Conservation (phyloP, 2,113 vertebrate genomes). For the Tachuris rubrigastra region DNA sequence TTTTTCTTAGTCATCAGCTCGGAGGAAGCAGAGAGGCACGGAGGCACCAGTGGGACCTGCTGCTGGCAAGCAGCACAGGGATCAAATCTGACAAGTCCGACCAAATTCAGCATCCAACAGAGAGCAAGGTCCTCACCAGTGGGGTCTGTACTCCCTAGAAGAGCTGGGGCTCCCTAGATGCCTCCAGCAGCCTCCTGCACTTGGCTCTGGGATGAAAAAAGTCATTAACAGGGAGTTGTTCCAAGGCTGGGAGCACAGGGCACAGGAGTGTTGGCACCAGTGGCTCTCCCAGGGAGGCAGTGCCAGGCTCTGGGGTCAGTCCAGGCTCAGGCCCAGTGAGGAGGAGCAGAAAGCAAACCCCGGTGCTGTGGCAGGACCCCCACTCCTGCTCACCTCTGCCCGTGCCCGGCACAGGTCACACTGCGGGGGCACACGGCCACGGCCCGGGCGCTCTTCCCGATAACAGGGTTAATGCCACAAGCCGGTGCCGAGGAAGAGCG, state of each 20-base stretch:
- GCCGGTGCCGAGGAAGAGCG: not conserved
- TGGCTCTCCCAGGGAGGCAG: rapidly evolving
- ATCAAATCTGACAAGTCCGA: not conserved
- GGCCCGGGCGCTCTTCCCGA: rapidly evolving
- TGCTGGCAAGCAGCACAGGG: rapidly evolving
- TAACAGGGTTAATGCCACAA: not conserved
- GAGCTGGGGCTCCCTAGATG: not conserved
- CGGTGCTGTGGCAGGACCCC: rapidly evolving
- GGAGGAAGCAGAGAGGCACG: not conserved
- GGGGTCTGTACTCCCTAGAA: rapidly evolving
- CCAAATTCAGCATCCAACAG: not conserved
- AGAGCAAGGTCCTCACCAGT: not conserved
- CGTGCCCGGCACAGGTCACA: rapidly evolving
- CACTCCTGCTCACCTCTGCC: rapidly evolving
- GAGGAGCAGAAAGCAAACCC: not conserved
- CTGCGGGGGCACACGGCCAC: rapidly evolving
- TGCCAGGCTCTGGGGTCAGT: rapidly evolving
- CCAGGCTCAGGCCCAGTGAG: rapidly evolving
- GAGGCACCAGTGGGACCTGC: not conserved
- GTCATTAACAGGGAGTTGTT: rapidly evolving
- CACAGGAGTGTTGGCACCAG: rapidly evolving
- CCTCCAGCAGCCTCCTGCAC: not conserved
- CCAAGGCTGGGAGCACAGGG: not conserved
- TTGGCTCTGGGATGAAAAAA: not conserved
- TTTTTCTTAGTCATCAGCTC: not conserved